phyloP scores from a whole-genome alignment of 2,888 invertebrate genomes.

The Ametastegia equiseti region DNA sequence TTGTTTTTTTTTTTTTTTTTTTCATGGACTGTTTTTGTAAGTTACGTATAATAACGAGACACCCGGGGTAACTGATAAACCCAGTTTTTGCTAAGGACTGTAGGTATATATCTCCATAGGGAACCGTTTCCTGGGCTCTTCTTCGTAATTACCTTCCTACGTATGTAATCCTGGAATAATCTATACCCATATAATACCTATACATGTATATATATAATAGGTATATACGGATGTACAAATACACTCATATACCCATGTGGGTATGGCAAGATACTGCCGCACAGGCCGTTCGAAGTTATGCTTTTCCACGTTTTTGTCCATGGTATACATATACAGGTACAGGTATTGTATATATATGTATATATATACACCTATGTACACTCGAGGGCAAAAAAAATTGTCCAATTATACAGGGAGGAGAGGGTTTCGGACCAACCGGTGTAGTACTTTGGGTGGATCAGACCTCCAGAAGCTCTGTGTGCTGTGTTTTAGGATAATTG shows the following conservation, averaged over 20 bases:
- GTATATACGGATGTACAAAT: background rate
- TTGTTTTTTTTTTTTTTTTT: background rate
- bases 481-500: slow-evolving; percentile 31
- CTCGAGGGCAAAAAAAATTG: slow-evolving; percentile 8
- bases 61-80: slow-evolving; percentile 8
- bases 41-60: background rate
- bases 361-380: no score
- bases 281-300: background rate
- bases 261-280: background rate
- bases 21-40: background rate
- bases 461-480: background rate
- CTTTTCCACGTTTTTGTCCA: background rate
- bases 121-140: slow-evolving; percentile 12
- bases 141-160: slow-evolving; percentile 29
- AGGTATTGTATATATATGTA: no score
- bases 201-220: background rate
- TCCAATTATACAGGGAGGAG: no score
- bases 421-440: slow-evolving; percentile 3
- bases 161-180: background rate
- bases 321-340: no score
- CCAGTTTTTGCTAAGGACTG: slow-evolving; percentile 4
- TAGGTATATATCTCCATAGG: background rate
- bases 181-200: background rate
- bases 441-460: background rate
- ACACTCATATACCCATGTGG: background rate